Base-by-base conservation (phyloP, 1,140 invertebrate species). In the Drosophila sproati region DNA sequence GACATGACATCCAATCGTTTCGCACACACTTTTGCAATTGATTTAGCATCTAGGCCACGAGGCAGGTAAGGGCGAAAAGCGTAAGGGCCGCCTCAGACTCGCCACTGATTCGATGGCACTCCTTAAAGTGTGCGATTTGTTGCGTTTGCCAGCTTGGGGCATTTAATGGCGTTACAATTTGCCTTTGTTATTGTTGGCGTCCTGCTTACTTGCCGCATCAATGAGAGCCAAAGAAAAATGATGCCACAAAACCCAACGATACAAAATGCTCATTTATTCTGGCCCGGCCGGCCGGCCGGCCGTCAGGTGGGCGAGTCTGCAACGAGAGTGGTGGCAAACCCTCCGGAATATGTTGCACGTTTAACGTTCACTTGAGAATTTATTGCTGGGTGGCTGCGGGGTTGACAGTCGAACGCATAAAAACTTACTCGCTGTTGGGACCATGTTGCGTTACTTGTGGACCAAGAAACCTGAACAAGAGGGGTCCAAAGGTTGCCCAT, bases 321-420 rank as follows among this genome's bases (percentile, higher is more conserved):
- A 6, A 51, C 35, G 37, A 55, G 35, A 63, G 39, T 54, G 29
- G 68, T 3, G 37, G 70, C 29, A 12, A 66, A 47, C 55, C 70
- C 70, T 29, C 51, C 52, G 72, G 77, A 85, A 89, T 88, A 89
- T 89, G 85, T 78, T 85, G 77, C 80, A 85, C 85, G 85, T 89
- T 88, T 78, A 88, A 81, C 77, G 80, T 75, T 80, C 68, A 72
- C 80, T 75, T 68, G 60, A 78, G 51, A 88, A 88, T 88, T 89
- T 88, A 88, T 89, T 67, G 80, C 85, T 72, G 86, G 77, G 70
- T 71, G 77, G 56, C 86, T 72, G 86, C 75, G 67, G 72, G 85
- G 80, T 85, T 89, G 85, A 89, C 85, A 83, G 83, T 88, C 85
- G 57, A 83, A 80, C 85, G 77, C 85, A 87, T 87, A 87, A 87